Percentiles rank a stretch among this genome's conserved stretches.
Conservation (phyloP, 2,888 invertebrate species). For the Bembecia ichneumoniformis region DNA sequence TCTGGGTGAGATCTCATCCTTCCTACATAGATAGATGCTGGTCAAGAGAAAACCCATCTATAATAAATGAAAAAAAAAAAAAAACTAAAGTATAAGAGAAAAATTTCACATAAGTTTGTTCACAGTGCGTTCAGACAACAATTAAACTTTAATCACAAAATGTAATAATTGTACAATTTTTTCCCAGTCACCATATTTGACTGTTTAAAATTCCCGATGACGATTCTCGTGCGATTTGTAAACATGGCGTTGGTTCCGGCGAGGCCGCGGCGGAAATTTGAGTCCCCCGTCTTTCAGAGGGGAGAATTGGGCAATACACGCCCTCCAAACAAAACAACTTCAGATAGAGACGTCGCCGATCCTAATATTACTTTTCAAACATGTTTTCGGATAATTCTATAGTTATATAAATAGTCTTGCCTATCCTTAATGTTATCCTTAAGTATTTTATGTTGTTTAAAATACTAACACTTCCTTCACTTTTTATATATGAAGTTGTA, state of each 20-base stretch:
- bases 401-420: too few relatives aligned
- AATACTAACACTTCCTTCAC: too few relatives aligned
- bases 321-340: slow-evolving; percentile 1
- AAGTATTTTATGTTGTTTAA: too few relatives aligned
- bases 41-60: too few relatives aligned
- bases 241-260: slow-evolving; percentile 64
- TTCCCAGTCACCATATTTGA: slow-evolving; percentile 29
- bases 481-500: too few relatives aligned
- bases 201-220: slow-evolving; percentile 63
- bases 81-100: too few relatives aligned
- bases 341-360: background rate
- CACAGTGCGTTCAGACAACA: too few relatives aligned
- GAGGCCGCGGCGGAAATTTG: slow-evolving; percentile 68
- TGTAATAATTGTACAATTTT: slow-evolving; percentile 14
- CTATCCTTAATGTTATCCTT: too few relatives aligned
- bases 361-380: background rate
- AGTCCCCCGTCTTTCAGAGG: slow-evolving; percentile 26
- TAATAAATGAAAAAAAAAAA: too few relatives aligned
- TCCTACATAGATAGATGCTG: too few relatives aligned
- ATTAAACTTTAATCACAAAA: background rate
- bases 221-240: slow-evolving; percentile 65
- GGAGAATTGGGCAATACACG: background rate
- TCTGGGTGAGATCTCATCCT: too few relatives aligned
- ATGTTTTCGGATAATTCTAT: background rate
- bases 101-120: too few relatives aligned